These are phyloP conservation scores for Catharus minimus DNA, from an alignment of 2,113 vertebrate genomes.

Conservation along the genomic window DNA sequence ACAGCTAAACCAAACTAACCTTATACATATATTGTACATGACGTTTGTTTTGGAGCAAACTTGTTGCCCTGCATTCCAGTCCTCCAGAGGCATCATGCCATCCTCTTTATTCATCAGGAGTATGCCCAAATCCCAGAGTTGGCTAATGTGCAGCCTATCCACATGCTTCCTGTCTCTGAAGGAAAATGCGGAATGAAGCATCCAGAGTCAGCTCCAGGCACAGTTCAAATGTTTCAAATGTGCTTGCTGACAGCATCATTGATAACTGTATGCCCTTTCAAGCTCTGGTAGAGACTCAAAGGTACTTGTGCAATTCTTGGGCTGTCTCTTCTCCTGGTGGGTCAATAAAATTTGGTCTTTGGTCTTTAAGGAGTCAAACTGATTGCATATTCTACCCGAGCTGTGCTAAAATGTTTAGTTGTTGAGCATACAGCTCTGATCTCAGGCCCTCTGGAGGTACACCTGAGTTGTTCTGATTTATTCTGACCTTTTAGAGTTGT, in stretches of 20 bases:
- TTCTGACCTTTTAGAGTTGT: neutral
- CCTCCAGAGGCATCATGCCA: conserved; percentile 35
- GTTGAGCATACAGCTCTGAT: neutral
- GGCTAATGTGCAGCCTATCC: neutral
- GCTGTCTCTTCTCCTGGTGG: neutral
- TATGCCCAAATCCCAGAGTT: conserved; percentile 44
- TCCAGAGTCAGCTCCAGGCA: neutral
- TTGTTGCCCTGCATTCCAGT: conserved; percentile 51
- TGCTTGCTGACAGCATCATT: neutral
- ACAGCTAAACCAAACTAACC: neutral
- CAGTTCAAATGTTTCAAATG: neutral
- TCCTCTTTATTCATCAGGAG: conserved; percentile 59
- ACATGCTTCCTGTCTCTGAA: neutral
- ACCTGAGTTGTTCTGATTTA: neutral
- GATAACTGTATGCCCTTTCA: neutral
- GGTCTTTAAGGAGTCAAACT: neutral
- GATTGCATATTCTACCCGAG: neutral
- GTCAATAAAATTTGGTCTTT: neutral
- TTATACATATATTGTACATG: conserved; percentile 55
- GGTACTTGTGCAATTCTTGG: neutral
- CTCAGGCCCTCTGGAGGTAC: neutral
- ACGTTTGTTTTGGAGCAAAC: conserved; percentile 59
- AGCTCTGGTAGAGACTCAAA: neutral
- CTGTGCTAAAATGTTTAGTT: neutral
- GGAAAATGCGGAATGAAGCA: neutral